Evolutionary conservation across 2,888 invertebrate genomes (phyloP).

Genomic region (Drosophila cognata): DNA sequence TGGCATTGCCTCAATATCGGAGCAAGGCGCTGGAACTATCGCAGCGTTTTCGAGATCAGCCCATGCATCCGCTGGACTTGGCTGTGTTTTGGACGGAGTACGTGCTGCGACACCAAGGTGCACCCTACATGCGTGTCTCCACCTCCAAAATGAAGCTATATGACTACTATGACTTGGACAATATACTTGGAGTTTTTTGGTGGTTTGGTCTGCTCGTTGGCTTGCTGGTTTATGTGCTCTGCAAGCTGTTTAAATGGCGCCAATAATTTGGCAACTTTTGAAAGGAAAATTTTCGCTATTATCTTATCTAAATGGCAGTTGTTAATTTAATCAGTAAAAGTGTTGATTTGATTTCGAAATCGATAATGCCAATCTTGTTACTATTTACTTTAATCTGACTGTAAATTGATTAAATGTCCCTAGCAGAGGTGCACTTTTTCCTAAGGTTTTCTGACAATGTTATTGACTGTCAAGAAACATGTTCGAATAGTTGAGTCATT

Average conservation of each 20-base stretch:
- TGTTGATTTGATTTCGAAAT: conserved; percentile 3
- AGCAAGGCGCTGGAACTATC: conserved; percentile 60
- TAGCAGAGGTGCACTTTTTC: not conserved
- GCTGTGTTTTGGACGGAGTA: conserved; percentile 83
- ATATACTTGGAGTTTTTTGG: conserved; percentile 53
- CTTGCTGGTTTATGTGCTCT: conserved; percentile 30
- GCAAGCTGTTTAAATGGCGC: conserved; percentile 5
- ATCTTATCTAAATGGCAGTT: conserved; percentile 28
- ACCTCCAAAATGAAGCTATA: conserved; percentile 74
- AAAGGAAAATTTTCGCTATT: not conserved
- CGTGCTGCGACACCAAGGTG: conserved; percentile 81
- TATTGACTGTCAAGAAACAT: not conserved
- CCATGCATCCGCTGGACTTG: conserved; percentile 73
- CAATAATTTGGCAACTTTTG: not conserved
- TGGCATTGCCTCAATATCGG: conserved; percentile 55
- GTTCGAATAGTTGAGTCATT: not conserved
- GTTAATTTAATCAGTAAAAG: conserved; percentile 7
- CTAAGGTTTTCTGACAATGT: not conserved
- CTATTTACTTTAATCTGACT: not conserved
- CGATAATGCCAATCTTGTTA: not conserved
- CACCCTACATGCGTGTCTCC: conserved; percentile 77
- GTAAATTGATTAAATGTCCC: not conserved
- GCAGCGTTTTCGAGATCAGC: conserved; percentile 77
- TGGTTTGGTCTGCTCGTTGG: conserved; percentile 26
- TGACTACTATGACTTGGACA: conserved; percentile 76